These are phyloP conservation scores for Microtus oregoni DNA, from an alignment of 2,113 vertebrate genomes.

Conservation along the genomic window DNA sequence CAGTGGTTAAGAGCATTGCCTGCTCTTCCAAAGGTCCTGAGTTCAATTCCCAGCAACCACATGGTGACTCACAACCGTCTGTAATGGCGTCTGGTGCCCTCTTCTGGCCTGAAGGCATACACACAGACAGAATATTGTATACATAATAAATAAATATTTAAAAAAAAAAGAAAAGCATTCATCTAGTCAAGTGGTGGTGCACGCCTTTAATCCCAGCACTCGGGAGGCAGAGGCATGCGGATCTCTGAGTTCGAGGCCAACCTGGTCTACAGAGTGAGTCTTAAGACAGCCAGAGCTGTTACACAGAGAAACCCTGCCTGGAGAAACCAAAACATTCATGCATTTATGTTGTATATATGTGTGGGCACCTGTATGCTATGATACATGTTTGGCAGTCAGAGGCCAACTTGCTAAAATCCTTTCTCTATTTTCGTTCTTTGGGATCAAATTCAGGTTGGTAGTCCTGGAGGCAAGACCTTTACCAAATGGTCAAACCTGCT, in stretches of 20 bases:
- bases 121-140: no score
- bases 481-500: background rate
- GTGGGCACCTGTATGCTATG: no score
- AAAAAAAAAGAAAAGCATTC: background rate
- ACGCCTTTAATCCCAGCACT: background rate
- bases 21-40: no score
- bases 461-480: background rate
- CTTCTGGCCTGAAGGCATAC: no score
- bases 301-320: background rate
- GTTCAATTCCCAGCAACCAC: no score
- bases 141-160: no score
- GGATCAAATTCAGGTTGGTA: background rate
- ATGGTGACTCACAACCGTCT: no score
- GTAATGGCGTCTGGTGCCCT: no score
- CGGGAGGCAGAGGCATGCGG: background rate
- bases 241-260: background rate
- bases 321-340: background rate
- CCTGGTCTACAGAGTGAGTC: background rate
- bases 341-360: background rate
- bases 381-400: background rate
- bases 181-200: background rate
- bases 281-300: background rate
- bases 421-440: background rate
- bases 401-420: background rate
- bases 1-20: no score